These are phyloP conservation scores for Callionymus lyra DNA, from an alignment of 2,113 vertebrate genomes.

Conservation along the genomic window DNA sequence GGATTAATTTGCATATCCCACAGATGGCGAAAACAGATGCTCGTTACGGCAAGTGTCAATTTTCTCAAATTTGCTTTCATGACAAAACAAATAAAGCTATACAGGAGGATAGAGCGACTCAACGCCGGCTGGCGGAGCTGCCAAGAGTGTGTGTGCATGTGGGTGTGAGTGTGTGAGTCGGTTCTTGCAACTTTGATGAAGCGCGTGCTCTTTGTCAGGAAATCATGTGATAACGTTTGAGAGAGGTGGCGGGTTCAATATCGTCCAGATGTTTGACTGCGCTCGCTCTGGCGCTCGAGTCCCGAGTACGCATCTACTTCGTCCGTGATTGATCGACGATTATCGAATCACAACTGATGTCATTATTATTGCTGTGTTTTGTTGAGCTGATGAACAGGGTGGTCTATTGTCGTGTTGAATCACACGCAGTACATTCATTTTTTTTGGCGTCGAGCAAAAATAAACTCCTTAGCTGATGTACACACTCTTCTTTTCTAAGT, in stretches of 20 bases:
- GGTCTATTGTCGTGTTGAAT: no score
- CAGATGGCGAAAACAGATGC: constrained; percentile 70
- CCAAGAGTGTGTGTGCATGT: constrained; percentile 14
- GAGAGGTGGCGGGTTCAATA: constrained; percentile 28
- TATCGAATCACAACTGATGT: no score
- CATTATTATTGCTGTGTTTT: no score
- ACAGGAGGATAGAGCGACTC: constrained; percentile 50
- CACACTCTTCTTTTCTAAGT: no score
- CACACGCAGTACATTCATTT: no score
- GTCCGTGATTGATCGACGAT: no score
- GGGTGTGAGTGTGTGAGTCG: no score
- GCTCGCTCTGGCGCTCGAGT: not conserved
- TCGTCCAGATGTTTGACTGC: not conserved
- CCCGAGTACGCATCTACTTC: no score
- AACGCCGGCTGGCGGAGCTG: constrained; percentile 44
- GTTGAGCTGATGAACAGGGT: no score
- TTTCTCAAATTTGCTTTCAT: constrained; percentile 65
- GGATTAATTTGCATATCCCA: constrained; percentile 59
- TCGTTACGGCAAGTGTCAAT: constrained; percentile 57
- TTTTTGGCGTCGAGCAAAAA: no score
- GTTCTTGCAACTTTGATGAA: not conserved
- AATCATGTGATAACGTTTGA: no score
- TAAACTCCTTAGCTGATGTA: no score
- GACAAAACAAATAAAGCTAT: constrained; percentile 71
- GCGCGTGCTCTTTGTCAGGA: constrained; percentile 14